These are phyloP conservation scores for Macropus fuliginosus DNA, from an alignment of 2,797 vertebrate species.

Conservation along the genomic window DNA sequence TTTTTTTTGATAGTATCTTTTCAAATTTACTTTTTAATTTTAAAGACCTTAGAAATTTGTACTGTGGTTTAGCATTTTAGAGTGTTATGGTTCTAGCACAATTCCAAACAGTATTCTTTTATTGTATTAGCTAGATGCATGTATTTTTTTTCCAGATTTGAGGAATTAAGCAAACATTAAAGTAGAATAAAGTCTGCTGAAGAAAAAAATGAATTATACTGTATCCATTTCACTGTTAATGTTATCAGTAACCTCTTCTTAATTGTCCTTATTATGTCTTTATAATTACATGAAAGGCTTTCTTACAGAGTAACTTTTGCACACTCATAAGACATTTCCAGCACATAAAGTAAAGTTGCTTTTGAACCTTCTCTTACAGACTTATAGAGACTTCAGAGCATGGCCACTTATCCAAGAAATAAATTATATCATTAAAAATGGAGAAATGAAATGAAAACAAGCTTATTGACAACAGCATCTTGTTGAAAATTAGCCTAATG, in stretches of 20 bases:
- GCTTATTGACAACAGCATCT: slow-evolving; percentile 26
- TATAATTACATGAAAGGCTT: slow-evolving; percentile 50
- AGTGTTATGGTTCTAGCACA: slow-evolving; percentile 47
- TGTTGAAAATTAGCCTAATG: slow-evolving; percentile 47
- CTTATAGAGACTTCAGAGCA: slow-evolving; percentile 26
- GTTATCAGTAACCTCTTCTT: slow-evolving; percentile 43
- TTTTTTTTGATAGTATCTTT: slow-evolving; percentile 48
- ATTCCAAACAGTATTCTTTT: slow-evolving; percentile 45
- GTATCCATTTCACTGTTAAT: background rate
- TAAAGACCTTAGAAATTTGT: slow-evolving; percentile 4
- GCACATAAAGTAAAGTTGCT: slow-evolving; percentile 49
- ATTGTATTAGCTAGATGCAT: slow-evolving; percentile 48
- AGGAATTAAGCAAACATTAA: slow-evolving; percentile 59
- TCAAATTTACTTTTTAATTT: slow-evolving; percentile 45
- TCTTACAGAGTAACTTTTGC: slow-evolving; percentile 52
- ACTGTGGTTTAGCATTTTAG: slow-evolving; percentile 33
- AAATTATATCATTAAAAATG: slow-evolving; percentile 56
- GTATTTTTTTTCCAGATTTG: slow-evolving; percentile 67
- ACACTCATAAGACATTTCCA: background rate
- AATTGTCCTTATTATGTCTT: slow-evolving; percentile 22
- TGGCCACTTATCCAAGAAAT: slow-evolving; percentile 37
- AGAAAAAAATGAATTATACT: slow-evolving; percentile 60
- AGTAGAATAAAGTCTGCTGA: slow-evolving; percentile 51
- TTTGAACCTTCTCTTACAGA: slow-evolving; percentile 36
- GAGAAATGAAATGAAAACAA: background rate